These are phyloP conservation scores for Peromyscus californicus DNA, from an alignment of 2,113 vertebrate species.

Conservation along the genomic window DNA sequence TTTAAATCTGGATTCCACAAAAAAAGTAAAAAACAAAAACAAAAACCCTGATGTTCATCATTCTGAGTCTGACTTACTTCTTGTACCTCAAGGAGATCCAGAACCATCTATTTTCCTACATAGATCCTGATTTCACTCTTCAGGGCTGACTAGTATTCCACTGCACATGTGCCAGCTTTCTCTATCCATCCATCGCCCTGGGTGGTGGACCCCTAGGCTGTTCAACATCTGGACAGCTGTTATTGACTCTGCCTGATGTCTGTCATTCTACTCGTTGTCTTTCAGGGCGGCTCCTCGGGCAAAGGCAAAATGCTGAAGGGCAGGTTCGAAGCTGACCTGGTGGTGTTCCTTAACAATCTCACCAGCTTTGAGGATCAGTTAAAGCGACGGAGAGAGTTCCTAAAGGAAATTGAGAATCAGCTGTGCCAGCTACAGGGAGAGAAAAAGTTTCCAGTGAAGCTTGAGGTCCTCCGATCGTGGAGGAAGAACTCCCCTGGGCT, in stretches of 20 bases:
- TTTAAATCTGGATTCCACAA: not conserved
- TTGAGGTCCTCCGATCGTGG: rapidly evolving
- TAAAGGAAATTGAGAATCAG: not conserved
- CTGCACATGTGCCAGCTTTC: not conserved
- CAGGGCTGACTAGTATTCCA: not conserved
- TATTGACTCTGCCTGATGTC: not conserved
- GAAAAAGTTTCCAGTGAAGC: rapidly evolving
- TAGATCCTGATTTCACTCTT: not conserved
- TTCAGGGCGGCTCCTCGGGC: not conserved
- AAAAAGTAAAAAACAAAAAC: too few relatives aligned
- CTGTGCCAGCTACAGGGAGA: not conserved
- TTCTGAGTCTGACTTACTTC: not conserved
- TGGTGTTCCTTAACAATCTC: not conserved
- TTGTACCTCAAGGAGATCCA: not conserved
- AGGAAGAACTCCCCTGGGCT: not conserved
- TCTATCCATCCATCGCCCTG: not conserved
- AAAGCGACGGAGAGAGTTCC: rapidly evolving
- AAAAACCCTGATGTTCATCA: not conserved
- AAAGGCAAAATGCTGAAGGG: not conserved
- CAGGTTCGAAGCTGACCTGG: not conserved
- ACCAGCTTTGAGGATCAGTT: conserved; percentile 70
- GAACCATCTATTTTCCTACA: not conserved
- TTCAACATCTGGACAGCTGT: not conserved
- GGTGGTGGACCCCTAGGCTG: not conserved
- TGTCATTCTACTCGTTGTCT: not conserved